Percentiles rank a stretch among this genome's conserved stretches.
phyloP scores from a whole-genome alignment of 2,797 vertebrate species.

The Harpagifer antarcticus region DNA sequence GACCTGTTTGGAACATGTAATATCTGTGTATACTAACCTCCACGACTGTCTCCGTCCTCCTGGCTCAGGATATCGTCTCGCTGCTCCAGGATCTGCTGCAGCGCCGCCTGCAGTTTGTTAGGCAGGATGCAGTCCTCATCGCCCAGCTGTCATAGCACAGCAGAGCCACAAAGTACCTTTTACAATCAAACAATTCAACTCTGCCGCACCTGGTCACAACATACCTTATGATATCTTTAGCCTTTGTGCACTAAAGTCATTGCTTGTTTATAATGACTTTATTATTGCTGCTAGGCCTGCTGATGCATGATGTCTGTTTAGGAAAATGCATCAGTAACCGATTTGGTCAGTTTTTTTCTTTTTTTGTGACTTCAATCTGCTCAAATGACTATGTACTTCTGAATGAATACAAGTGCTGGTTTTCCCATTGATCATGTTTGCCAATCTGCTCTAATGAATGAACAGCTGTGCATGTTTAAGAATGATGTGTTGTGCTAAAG shows the following conservation, averaged over 20 bases:
- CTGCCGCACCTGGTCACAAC: not conserved
- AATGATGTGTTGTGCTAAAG: not conserved
- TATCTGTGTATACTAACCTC: conserved; percentile 69
- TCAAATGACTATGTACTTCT: not conserved
- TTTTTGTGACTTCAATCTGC: too few species aligned
- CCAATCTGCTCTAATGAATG: not conserved
- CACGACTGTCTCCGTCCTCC: conserved; percentile 61
- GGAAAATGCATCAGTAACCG: too few species aligned
- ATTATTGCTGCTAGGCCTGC: too few species aligned
- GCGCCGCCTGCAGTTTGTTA: conserved; percentile 94
- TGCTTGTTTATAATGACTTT: too few species aligned
- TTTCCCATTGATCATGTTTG: not conserved
- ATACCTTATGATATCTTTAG: not conserved
- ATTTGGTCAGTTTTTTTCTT: too few species aligned
- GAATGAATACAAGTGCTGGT: not conserved
- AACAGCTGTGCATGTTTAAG: not conserved
- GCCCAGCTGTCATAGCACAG: conserved; percentile 84
- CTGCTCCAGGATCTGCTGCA: conserved; percentile 94
- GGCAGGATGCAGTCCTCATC: conserved; percentile 98
- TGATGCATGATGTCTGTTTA: too few species aligned
- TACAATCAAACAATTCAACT: conserved; percentile 4
- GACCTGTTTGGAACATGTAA: not conserved
- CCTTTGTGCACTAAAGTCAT: too few species aligned
- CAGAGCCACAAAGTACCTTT: conserved; percentile 12
- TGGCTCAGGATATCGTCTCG: conserved; percentile 89